Conservation (phyloP, 1,140 invertebrate genomes). For the Hermetia illucens region DNA sequence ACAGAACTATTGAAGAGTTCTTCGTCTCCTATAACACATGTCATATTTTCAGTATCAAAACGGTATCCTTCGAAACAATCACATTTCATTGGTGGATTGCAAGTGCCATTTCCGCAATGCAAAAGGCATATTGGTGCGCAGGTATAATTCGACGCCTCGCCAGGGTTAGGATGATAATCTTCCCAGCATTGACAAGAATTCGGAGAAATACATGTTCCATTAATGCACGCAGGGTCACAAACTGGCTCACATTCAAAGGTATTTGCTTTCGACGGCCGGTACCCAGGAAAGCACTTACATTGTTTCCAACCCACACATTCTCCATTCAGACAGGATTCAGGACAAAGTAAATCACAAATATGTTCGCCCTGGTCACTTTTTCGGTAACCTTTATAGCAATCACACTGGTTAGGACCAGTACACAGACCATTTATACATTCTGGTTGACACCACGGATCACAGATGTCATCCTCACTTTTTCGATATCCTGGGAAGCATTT, state of each 20-base stretch:
- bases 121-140: neutral
- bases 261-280: neutral
- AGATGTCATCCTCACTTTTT: neutral
- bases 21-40: too few relatives aligned
- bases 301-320: constrained; percentile 2
- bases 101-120: constrained; percentile 20
- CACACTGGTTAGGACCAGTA: constrained; percentile 15
- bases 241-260: neutral
- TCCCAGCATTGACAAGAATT: neutral
- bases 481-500: neutral
- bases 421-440: constrained; percentile 41
- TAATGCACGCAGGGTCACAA: neutral
- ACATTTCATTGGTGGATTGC: constrained; percentile 18
- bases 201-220: neutral
- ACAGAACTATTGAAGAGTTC: too few relatives aligned
- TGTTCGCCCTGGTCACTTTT: constrained; percentile 17
- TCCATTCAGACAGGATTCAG: neutral
- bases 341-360: neutral
- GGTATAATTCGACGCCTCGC: too few relatives aligned
- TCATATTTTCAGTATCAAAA: too few relatives aligned
- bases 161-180: too few relatives aligned
- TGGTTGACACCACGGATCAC: constrained; percentile 35
- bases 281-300: constrained; percentile 29
- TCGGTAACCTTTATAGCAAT: constrained; percentile 30
- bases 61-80: neutral